Evolutionary conservation across 2,113 vertebrate genomes (phyloP), one percentile per base, ranked within the genome.

Genomic region (Silurus glanis): DNA sequence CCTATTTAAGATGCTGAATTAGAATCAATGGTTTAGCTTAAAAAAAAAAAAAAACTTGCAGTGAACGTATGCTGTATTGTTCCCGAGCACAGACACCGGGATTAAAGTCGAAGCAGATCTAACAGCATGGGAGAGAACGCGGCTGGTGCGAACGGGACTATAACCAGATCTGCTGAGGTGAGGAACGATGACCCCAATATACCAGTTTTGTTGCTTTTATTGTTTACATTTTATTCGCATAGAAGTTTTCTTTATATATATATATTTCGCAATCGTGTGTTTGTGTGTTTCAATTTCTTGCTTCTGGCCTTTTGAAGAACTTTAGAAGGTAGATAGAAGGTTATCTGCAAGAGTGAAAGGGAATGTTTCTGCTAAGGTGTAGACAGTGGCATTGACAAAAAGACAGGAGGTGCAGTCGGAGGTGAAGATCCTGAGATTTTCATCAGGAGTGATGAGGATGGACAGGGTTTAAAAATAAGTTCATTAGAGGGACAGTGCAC

Each of bases 101-200:
- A 23, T 53, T 67, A 17, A 37, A 19, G 55, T 12, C 16, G 28
- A 19, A 19, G 5, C 9, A 55, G n/a, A 14, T 49, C 53, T 9
- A 59, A 9, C 2, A 83, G 74, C 37, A 95, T 95, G 94, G 93
- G 90, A 3, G 94, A 95, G 79, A 89, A 93, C n/a, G 75, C 90
- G 10, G 86, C 37, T 80, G 87, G 25, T 78, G 93, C 91, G 0
- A 93, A 92, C 3, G 72, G 91, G 3, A 80, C 89, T 58, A 94
- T 96, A 80, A 95, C 91, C 0, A 91, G 95, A 78, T 93, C 95
- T 9, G 95, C 95, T 23, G 94, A 96, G 94, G 95, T 95, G 87
- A 89, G 7, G n/a, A 37, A 56, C 13, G 0, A 55, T 25, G 0
- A 0, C 21, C 23, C n/a, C 0, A 56, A 78, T 28, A 56, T 17